Percentiles rank a stretch among this genome's conserved stretches.
phyloP scores from a whole-genome alignment of 2,113 vertebrate species.

The Talpa occidentalis region DNA sequence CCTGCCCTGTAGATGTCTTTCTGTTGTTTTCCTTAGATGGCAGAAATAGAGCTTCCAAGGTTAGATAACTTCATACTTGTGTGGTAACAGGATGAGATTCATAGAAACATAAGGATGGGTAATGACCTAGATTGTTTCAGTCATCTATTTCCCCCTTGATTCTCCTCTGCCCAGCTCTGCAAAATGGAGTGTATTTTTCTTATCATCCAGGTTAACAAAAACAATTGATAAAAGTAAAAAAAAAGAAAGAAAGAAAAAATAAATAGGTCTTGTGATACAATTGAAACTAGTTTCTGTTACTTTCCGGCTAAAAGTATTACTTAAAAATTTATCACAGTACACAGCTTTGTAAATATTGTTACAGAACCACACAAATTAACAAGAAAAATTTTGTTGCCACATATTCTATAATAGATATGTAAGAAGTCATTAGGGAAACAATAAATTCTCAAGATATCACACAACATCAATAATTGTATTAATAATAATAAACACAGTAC shows the following conservation, averaged over 20 bases:
- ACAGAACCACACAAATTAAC: neutral
- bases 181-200: neutral
- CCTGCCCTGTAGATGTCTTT: neutral
- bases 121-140: neutral
- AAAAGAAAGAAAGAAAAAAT: neutral
- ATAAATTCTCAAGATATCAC: neutral
- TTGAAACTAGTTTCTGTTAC: neutral
- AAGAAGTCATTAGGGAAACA: neutral
- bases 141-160: neutral
- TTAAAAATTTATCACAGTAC: neutral
- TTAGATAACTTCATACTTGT: neutral
- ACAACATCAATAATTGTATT: neutral
- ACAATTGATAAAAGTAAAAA: neutral
- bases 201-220: neutral
- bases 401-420: neutral
- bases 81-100: neutral
- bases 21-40: neutral
- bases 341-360: neutral
- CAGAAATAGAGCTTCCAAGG: neutral
- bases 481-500: neutral
- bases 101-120: neutral
- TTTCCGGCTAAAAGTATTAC: neutral
- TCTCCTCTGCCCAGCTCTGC: neutral
- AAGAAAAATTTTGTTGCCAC: neutral
- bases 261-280: neutral